Base-by-base conservation (phyloP, 2,888 invertebrate species). In the Myathropa florea region DNA sequence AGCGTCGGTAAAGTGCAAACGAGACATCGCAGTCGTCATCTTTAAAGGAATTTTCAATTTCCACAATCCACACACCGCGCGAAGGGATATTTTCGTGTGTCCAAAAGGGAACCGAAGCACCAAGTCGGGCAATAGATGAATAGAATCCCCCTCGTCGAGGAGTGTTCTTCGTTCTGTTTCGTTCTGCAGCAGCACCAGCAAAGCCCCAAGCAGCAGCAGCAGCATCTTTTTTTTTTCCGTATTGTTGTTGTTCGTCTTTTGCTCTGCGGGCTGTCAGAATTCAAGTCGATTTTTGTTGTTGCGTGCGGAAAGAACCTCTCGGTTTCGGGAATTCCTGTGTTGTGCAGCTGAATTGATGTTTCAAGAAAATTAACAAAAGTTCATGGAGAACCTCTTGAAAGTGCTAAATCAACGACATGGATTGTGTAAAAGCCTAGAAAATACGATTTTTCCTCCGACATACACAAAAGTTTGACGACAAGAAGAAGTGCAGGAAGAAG, bases 31-130 rank as follows among this genome's bases (percentile, higher is more conserved):
- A 59, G 61, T 36, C 55, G 23, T 77, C 64, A 55, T 46, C 70
- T 86, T 83, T 83, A 28, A 86, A 86, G 86, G 86, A 83, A 86
- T 86, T 86, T 86, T 82, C 73, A 64, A 68, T 79, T 83, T 53
- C 46, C 46, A 46, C 46, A 46, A 18, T 46, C 18, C 18, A 46
- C 46, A 46, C 75, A 83, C 82, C 83, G 83, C 78, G 73, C 71
- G 55, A 82, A 86, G 83, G 83, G 83, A 78, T 75, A 72, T 83
- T 83, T 86, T 78, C 78, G 59, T 63, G 82, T 82, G 67, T 77
- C 68, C 64, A 57, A 83, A 78, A 80, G 78, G 61, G 82, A 76
- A 68, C 59, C 72, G 30, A 0, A 53, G 53, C 21, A 53, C 21
- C n/a, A 21, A 82, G 23, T 24, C 26, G 59, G 64, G 61, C 55